Percentiles rank a stretch among this genome's conserved stretches.
phyloP scores from a whole-genome alignment of 2,113 vertebrate species.

The Platichthys stellatus region DNA sequence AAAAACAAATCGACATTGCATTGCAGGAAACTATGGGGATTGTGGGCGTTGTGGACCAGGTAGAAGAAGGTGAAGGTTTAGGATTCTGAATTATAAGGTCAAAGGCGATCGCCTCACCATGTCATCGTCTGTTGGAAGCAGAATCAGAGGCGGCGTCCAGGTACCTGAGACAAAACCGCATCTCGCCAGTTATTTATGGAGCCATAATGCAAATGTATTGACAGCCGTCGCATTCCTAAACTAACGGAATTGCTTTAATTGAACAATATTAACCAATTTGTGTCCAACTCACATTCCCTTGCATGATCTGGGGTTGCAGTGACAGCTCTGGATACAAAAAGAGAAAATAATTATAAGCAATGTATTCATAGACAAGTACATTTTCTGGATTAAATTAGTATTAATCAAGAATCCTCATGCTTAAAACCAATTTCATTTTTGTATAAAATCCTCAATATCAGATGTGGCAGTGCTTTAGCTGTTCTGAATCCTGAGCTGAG shows the following conservation, averaged over 20 bases:
- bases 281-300: conserved; percentile 66
- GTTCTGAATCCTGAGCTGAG: background rate
- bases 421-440: background rate
- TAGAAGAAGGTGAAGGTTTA: background rate
- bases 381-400: background rate
- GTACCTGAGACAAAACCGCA: conserved; percentile 57
- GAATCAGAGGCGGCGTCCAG: conserved; percentile 58
- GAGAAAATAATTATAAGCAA: background rate
- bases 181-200: background rate
- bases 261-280: background rate
- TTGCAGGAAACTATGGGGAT: background rate
- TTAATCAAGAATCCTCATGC: background rate
- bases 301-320: conserved; percentile 39
- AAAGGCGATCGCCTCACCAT: conserved; percentile 28
- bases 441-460: background rate
- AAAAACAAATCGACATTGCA: background rate
- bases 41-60: background rate
- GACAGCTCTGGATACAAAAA: conserved; percentile 55
- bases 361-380: background rate
- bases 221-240: background rate
- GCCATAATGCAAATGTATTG: background rate
- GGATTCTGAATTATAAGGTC: background rate
- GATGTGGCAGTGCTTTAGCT: background rate
- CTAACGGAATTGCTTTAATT: background rate
- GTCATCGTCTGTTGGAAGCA: conserved; percentile 47